These are phyloP conservation scores for Torymus auratus DNA, from an alignment of 2,888 invertebrate species.

Conservation along the genomic window DNA sequence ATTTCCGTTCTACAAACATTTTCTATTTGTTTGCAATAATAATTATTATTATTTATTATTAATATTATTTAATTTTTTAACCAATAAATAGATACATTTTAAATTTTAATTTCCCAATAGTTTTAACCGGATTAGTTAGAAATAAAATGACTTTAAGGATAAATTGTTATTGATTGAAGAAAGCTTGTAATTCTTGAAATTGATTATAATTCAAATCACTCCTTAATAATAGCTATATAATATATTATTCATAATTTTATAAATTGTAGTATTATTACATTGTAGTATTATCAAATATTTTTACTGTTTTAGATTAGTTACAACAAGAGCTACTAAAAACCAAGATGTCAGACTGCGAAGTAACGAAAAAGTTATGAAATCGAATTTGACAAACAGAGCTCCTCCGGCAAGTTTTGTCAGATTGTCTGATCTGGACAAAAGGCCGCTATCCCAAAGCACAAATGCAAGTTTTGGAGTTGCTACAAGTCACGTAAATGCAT, in stretches of 20 bases:
- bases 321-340: neutral
- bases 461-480: conserved; percentile 66
- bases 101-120: no score
- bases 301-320: conserved; percentile 10
- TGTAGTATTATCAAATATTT: neutral
- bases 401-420: conserved; percentile 81
- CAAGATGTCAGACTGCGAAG: conserved; percentile 21
- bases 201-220: no score
- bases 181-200: no score
- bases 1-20: no score
- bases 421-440: conserved; percentile 88
- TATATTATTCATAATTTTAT: neutral
- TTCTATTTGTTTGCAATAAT: no score
- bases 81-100: no score
- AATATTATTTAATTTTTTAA: no score
- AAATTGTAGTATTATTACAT: neutral
- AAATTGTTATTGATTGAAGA: no score
- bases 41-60: no score
- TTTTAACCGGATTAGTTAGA: no score
- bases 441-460: conserved; percentile 76
- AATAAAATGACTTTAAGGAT: no score
- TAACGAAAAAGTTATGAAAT: conserved; percentile 36
- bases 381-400: conserved; percentile 55
- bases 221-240: no score
- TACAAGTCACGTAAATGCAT: conserved; percentile 70